These are phyloP conservation scores for Argynnis bischoffii DNA, from an alignment of 2,888 invertebrate species.

Conservation along the genomic window DNA sequence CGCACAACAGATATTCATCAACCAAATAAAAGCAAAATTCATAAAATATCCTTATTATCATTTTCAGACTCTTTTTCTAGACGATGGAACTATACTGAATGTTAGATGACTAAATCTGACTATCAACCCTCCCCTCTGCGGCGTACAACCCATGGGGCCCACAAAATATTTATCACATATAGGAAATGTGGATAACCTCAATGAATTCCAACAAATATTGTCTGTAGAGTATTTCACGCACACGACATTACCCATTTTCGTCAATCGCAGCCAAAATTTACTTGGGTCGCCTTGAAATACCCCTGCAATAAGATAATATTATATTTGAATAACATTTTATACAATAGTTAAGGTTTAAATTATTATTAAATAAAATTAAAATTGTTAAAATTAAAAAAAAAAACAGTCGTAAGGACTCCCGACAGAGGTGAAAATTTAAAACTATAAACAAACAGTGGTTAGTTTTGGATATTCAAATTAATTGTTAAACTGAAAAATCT, in stretches of 20 bases:
- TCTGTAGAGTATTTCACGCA: slow-evolving; percentile 68
- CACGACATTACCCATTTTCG: slow-evolving; percentile 52
- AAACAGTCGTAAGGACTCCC: too few relatives aligned
- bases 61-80: slow-evolving; percentile 63
- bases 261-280: slow-evolving; percentile 65
- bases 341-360: too few relatives aligned
- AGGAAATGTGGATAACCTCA: slow-evolving; percentile 59
- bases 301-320: slow-evolving; percentile 50
- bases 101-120: slow-evolving; percentile 57
- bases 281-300: slow-evolving; percentile 59
- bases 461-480: too few relatives aligned
- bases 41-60: slow-evolving; percentile 45
- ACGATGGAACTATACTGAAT: slow-evolving; percentile 38
- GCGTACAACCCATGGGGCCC: slow-evolving; percentile 65
- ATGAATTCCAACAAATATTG: slow-evolving; percentile 54
- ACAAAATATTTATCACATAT: slow-evolving; percentile 50
- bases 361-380: too few relatives aligned
- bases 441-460: too few relatives aligned
- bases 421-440: too few relatives aligned
- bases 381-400: too few relatives aligned
- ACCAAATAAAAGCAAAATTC: neutral
- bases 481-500: too few relatives aligned
- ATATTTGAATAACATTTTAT: neutral
- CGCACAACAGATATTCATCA: neutral
- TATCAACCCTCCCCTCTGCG: slow-evolving; percentile 54